Base-by-base conservation (phyloP, 2,113 vertebrate species). In the Aythya baeri region DNA sequence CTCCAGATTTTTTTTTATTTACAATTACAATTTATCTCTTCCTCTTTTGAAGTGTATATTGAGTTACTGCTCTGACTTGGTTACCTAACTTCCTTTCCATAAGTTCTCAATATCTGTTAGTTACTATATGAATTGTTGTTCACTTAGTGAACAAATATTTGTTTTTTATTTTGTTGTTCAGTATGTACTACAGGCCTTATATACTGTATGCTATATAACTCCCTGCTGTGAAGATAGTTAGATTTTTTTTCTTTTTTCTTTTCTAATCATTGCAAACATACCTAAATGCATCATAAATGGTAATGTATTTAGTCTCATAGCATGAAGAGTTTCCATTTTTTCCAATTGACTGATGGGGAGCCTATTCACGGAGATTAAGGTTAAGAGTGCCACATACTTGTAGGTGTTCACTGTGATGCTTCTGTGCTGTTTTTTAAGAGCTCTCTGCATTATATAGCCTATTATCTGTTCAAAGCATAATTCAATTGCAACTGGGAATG, bases 381-480 rank as follows among this genome's bases (percentile, higher is more conserved):
- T 92, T 76, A 63, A 83, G 58, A 85, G 38, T 25, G 9, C 13
- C 31, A 57, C 0, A 0, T 70, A 55, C 41, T 74, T 72, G 22
- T 36, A 38, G 29, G 16, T 79, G 62, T 44, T 31, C n/a, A 15
- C 21, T 58, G 3, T 44, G 27, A 50, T 32, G n/a, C 1, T 0
- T 32, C 29, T 80, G 32, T 76, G 59, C 52, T 83, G 50, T 13
- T 34, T 93, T 85, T 52, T 66, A 66, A 95, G 92, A 91, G 93
- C 85, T 76, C 67, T 96, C 59, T 83, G 54, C 2, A 0, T 50
- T 83, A 50, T 49, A 23, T 5, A 86, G 38, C 29, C 67, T 34
- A 54, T 87, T 79, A 65, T 18, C 54, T n/a, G 74, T 61, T 85
- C 79, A 73, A 86, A 94, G 36, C 41, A 74, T 59, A 62, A 58